Conservation (phyloP, 1,140 invertebrate genomes). For the Metopolophium dirhodum region DNA sequence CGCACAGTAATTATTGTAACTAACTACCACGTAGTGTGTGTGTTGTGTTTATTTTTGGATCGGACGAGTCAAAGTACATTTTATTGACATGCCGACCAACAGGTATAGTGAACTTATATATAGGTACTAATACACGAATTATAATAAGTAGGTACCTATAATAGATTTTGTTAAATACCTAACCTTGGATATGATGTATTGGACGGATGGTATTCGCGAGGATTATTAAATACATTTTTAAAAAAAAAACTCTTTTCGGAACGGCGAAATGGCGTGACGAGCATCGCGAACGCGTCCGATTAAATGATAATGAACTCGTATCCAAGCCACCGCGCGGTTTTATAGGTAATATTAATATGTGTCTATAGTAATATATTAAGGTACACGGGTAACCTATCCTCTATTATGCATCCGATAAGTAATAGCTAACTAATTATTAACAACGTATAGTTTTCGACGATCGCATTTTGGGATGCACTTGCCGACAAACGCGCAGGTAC, state of each 20-base stretch:
- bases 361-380: background rate
- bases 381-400: background rate
- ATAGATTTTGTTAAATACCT: background rate
- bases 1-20: background rate
- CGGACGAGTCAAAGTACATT: background rate
- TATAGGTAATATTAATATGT: background rate
- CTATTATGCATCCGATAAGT: background rate
- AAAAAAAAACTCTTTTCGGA: background rate
- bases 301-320: background rate
- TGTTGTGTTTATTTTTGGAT: background rate
- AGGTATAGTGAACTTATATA: too few relatives aligned
- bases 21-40: background rate
- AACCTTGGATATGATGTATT: background rate
- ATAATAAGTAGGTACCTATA: background rate
- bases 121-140: too few relatives aligned
- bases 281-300: background rate
- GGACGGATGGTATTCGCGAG: background rate
- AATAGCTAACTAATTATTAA: conserved; percentile 6
- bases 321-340: background rate
- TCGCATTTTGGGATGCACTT: background rate
- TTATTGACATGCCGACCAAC: background rate
- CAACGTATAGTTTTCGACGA: background rate
- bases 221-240: background rate
- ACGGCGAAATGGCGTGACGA: background rate
- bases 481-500: background rate